phyloP scores from a whole-genome alignment of 2,797 vertebrate species.

The Prionace glauca region DNA sequence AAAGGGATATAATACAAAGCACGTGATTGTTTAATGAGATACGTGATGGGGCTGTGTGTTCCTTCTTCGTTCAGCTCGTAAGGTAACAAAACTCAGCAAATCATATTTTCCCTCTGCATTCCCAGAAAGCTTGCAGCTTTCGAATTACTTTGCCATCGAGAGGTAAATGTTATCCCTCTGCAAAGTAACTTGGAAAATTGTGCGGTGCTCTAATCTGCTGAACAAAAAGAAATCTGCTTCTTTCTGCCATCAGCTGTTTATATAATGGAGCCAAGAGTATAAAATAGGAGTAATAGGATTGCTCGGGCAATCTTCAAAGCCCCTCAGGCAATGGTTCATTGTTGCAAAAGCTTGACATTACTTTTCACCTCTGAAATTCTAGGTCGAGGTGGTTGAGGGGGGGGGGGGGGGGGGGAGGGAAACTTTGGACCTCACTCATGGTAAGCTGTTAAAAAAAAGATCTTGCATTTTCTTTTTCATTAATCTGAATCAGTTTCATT shows the following conservation, averaged over 20 bases:
- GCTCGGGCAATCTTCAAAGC: not conserved
- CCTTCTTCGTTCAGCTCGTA: not conserved
- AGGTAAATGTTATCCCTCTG: not conserved
- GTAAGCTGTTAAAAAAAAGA: not conserved
- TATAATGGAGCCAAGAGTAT: conserved; percentile 1
- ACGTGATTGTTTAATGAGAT: conserved; percentile 12
- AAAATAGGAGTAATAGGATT: not conserved
- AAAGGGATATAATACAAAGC: not conserved
- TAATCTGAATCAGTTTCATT: conserved; percentile 8
- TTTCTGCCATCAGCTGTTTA: conserved; percentile 10
- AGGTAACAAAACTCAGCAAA: not conserved
- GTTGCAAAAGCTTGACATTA: not conserved
- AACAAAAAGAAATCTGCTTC: conserved; percentile 19
- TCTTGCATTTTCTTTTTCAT: not conserved
- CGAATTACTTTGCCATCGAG: not conserved
- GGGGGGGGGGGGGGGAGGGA: too few species aligned
- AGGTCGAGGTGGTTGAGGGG: too few species aligned
- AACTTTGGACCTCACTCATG: not conserved
- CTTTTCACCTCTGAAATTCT: not conserved
- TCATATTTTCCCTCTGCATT: not conserved
- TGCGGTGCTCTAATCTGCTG: not conserved
- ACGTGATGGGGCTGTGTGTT: not conserved
- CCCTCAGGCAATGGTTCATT: not conserved
- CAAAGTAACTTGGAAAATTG: conserved; percentile 29
- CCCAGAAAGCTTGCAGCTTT: not conserved